A percentile compares a stretch with the other conserved stretches of the same genome.
Evolutionary conservation across 2,888 invertebrate genomes (phyloP).

Genomic region (Cephus spinipes): DNA sequence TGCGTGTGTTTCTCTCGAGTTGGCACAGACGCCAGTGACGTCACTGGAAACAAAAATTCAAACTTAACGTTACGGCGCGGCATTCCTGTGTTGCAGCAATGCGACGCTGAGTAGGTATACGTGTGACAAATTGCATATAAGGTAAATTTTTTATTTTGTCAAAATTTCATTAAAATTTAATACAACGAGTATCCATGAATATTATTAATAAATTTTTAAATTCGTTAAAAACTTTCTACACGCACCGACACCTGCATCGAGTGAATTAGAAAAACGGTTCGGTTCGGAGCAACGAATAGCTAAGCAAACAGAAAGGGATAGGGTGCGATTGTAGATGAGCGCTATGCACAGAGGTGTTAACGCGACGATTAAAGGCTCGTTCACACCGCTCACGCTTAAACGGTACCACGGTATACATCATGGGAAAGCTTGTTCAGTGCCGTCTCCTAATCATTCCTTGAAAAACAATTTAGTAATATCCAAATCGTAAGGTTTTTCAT

Average conservation of each 20-base stretch:
- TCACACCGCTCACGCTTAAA: background rate
- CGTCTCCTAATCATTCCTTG: background rate
- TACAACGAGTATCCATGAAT: background rate
- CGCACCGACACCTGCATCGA: background rate
- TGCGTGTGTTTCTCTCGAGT: background rate
- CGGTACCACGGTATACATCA: background rate
- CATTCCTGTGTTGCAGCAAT: background rate
- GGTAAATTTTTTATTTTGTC: background rate
- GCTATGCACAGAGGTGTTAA: background rate
- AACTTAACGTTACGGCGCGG: background rate
- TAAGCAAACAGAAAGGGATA: background rate
- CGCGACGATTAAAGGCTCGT: slow-evolving; percentile 5
- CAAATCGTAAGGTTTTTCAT: background rate
- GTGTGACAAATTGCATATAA: background rate
- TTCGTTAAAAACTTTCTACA: background rate
- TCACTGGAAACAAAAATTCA: background rate
- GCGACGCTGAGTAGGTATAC: background rate
- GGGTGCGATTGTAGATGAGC: background rate
- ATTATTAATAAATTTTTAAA: background rate
- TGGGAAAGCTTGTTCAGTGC: background rate
- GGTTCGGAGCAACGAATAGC: background rate
- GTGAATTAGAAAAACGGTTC: background rate
- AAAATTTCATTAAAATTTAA: background rate
- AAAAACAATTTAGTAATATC: background rate
- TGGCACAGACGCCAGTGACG: background rate